phyloP scores from a whole-genome alignment of 2,888 invertebrate genomes.

The Mesochorus sp. region DNA sequence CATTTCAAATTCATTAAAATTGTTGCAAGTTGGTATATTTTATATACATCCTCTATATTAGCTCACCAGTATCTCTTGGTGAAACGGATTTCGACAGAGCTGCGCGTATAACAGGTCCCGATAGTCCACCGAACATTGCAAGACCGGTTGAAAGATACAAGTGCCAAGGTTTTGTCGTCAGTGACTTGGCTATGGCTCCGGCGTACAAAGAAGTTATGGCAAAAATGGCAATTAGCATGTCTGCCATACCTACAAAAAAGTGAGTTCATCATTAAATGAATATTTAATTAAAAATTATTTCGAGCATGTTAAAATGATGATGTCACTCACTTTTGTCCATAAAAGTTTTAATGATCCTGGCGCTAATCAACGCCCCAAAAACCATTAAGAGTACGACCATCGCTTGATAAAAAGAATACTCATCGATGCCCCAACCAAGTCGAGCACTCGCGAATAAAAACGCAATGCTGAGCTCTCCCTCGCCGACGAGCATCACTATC shows the following conservation, averaged over 20 bases:
- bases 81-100: conserved; percentile 86
- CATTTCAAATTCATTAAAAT: too few species aligned
- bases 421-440: conserved; percentile 86
- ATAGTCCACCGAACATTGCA: conserved; percentile 83
- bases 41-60: too few species aligned
- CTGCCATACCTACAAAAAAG: conserved; percentile 65
- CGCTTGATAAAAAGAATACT: conserved; percentile 85
- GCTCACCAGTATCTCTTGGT: conserved; percentile 84
- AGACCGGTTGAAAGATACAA: conserved; percentile 82
- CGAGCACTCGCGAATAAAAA: conserved; percentile 86
- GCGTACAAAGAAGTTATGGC: conserved; percentile 64
- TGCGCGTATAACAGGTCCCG: conserved; percentile 85
- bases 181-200: conserved; percentile 67
- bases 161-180: conserved; percentile 75
- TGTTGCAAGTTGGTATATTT: background rate
- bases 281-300: background rate
- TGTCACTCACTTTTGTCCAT: conserved; percentile 24
- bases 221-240: conserved; percentile 68
- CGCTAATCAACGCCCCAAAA: conserved; percentile 85
- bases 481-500: conserved; percentile 79
- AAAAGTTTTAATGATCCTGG: conserved; percentile 79
- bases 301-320: background rate
- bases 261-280: background rate
- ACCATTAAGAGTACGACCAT: conserved; percentile 83
- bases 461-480: conserved; percentile 83